Percentiles rank a stretch among this genome's conserved stretches.
phyloP scores from a whole-genome alignment of 2,888 invertebrate species.

The Gerris lacustris region DNA sequence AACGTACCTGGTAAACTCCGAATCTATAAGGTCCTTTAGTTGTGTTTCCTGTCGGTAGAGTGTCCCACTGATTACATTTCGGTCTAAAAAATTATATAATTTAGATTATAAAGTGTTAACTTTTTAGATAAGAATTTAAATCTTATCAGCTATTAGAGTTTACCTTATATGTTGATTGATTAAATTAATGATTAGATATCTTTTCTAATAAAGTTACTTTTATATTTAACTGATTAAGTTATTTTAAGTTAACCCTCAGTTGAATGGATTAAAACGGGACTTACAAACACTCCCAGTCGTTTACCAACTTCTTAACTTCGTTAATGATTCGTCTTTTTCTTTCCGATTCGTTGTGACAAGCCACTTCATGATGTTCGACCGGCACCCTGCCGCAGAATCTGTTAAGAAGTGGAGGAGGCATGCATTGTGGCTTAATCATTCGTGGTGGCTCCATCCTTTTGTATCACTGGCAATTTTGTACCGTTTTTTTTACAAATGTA shows the following conservation, averaged over 20 bases:
- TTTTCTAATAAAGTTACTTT: not conserved
- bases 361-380: constrained; percentile 22
- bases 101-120: too few species aligned
- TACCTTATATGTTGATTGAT: too few species aligned
- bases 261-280: not conserved
- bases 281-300: constrained; percentile 24
- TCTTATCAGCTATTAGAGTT: too few species aligned
- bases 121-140: too few species aligned
- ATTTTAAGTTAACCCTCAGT: not conserved
- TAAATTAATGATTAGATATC: not conserved
- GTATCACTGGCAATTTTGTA: not conserved
- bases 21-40: constrained; percentile 28
- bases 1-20: constrained; percentile 25
- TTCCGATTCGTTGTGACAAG: constrained; percentile 25
- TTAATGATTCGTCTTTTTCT: constrained; percentile 22
- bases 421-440: not conserved
- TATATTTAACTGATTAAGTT: too few species aligned
- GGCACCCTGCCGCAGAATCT: constrained; percentile 25
- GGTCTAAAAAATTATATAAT: constrained; percentile 20
- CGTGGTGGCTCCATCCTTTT: not conserved
- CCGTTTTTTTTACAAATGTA: not conserved
- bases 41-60: constrained; percentile 24
- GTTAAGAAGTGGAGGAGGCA: constrained; percentile 13
- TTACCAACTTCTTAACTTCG: constrained; percentile 25
- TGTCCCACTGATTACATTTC: constrained; percentile 28